Percentiles rank a stretch among this genome's conserved stretches.
Evolutionary conservation across 1,140 invertebrate species (phyloP).

Genomic region (Drosophila bocqueti): DNA sequence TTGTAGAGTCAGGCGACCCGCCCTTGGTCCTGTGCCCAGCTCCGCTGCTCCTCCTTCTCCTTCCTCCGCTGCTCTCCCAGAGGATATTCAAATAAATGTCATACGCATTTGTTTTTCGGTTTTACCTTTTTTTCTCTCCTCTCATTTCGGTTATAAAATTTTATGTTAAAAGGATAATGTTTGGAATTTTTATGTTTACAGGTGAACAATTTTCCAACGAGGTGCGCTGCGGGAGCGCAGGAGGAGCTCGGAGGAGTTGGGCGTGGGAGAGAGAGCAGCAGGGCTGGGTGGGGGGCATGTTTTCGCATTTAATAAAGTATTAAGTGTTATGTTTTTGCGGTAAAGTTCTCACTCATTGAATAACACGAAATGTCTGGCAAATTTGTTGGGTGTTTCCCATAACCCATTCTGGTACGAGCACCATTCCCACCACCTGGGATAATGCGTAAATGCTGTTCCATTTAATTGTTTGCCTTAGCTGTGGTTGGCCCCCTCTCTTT

Average conservation of each 20-base stretch:
- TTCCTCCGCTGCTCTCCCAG: conserved; percentile 53
- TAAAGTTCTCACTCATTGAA: conserved; percentile 73
- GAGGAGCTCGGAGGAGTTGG: neutral
- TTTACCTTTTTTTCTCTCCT: conserved; percentile 43
- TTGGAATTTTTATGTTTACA: conserved; percentile 82
- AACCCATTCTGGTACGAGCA: neutral
- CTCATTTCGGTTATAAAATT: conserved; percentile 74
- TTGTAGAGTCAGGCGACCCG: conserved; percentile 42
- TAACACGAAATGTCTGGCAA: conserved; percentile 70
- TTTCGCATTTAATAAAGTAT: conserved; percentile 82
- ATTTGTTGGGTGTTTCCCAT: conserved; percentile 43
- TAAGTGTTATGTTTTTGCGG: conserved; percentile 81
- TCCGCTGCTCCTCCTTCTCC: neutral
- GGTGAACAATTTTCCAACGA: conserved; percentile 78
- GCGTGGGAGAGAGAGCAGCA: neutral
- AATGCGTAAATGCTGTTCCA: conserved; percentile 68
- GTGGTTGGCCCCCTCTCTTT: conserved; percentile 1
- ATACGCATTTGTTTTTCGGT: conserved; percentile 81
- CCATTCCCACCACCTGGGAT: conserved; percentile 7
- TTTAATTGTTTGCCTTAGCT: conserved; percentile 30
- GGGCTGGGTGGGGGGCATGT: conserved; percentile 57
- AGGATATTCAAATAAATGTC: conserved; percentile 84
- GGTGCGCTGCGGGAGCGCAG: conserved; percentile 15
- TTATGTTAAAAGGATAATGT: conserved; percentile 84
- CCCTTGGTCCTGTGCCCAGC: conserved; percentile 17